phyloP scores from a whole-genome alignment of 2,888 invertebrate species.

The Sepiola atlantica region DNA sequence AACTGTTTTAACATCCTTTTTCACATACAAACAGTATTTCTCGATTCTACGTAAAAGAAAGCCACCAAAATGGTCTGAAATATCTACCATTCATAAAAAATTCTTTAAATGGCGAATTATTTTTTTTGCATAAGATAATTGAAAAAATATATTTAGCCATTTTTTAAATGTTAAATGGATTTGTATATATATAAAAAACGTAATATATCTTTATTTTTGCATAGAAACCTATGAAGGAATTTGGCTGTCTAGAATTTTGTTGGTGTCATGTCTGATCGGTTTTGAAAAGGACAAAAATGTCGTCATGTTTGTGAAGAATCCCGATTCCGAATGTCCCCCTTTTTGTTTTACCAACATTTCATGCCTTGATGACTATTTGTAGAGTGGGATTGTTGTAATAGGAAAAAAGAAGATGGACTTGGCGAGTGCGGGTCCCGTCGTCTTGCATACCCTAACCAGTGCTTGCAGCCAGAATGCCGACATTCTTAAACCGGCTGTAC shows the following conservation, averaged over 20 bases:
- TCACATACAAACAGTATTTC: not conserved
- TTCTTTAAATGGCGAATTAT: not conserved
- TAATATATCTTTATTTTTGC: slow-evolving; percentile 7
- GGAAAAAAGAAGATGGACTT: slow-evolving; percentile 56
- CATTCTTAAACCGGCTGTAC: slow-evolving; percentile 89
- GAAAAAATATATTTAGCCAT: not conserved
- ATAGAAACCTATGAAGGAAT: not conserved
- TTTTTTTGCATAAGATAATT: not conserved
- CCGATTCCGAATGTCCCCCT: not conserved
- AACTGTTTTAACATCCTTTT: not conserved
- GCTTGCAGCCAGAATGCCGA: slow-evolving; percentile 90
- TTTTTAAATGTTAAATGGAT: not conserved
- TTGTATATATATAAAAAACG: not conserved
- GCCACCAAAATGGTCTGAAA: not conserved
- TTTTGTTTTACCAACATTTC: slow-evolving; percentile 21
- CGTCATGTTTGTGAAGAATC: not conserved
- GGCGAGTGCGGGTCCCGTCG: slow-evolving; percentile 70
- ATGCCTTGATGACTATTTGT: not conserved
- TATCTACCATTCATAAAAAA: not conserved
- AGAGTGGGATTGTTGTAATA: slow-evolving; percentile 22
- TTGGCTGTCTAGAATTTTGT: not conserved
- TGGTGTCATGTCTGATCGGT: not conserved
- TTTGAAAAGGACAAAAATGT: not conserved
- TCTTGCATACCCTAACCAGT: slow-evolving; percentile 85
- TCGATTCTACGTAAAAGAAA: not conserved